A percentile compares a stretch with the other conserved stretches of the same genome.
These are phyloP conservation scores for Eulithis prunata DNA, from an alignment of 2,888 invertebrate genomes.

Conservation along the genomic window DNA sequence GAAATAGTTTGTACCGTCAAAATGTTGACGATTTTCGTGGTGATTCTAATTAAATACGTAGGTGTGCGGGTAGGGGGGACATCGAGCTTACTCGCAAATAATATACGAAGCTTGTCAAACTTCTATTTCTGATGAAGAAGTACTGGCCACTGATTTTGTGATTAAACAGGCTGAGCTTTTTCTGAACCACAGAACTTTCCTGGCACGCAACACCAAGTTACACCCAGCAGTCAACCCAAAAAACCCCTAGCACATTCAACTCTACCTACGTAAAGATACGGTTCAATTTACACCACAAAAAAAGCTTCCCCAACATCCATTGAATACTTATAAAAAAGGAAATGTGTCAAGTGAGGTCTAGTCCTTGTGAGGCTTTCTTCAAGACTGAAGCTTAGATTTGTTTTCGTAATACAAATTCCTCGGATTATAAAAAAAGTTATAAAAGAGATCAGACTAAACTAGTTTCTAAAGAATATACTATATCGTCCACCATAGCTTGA, in stretches of 20 bases:
- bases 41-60: too few species aligned
- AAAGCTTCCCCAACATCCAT: constrained; percentile 2
- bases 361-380: constrained; percentile 21
- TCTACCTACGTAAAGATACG: not conserved
- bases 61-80: too few species aligned
- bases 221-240: not conserved
- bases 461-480: constrained; percentile 7
- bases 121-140: constrained; percentile 12
- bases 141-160: constrained; percentile 12
- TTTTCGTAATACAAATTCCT: constrained; percentile 28
- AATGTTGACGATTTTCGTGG: too few species aligned
- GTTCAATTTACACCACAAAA: constrained; percentile 6
- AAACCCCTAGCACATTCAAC: constrained; percentile 10
- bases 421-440: constrained; percentile 21
- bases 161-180: constrained; percentile 23
- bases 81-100: not conserved
- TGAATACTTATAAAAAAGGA: constrained; percentile 20
- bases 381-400: constrained; percentile 30
- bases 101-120: constrained; percentile 8
- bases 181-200: constrained; percentile 17
- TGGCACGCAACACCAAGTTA: constrained; percentile 4
- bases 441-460: constrained; percentile 9
- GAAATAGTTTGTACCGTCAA: too few species aligned
- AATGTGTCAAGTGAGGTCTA: constrained; percentile 29
- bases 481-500: constrained; percentile 13